phyloP scores from a whole-genome alignment of 2,113 vertebrate species.

The Psilopogon haemacephalus region DNA sequence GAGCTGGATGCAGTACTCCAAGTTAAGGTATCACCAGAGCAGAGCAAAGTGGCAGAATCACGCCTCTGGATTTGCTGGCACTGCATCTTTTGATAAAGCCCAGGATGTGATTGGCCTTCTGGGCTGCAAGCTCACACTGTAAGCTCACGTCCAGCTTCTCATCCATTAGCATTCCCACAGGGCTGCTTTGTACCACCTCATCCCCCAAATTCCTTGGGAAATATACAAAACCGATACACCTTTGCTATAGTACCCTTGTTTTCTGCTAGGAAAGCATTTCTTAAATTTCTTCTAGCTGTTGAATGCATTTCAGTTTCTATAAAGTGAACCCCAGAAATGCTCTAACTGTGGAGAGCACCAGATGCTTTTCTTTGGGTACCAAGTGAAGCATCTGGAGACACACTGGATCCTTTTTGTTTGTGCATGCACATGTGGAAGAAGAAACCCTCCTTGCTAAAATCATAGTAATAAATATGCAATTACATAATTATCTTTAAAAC shows the following conservation, averaged over 20 bases:
- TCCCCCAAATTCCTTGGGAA: not conserved
- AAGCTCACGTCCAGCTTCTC: too few relatives aligned
- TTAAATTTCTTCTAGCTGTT: not conserved
- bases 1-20: too few relatives aligned
- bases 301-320: not conserved
- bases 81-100: too few relatives aligned
- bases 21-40: too few relatives aligned
- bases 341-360: not conserved
- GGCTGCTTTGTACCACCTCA: too few relatives aligned
- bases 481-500: constrained; percentile 3
- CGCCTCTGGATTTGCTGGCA: too few relatives aligned
- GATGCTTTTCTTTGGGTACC: not conserved
- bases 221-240: too few relatives aligned
- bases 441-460: not conserved
- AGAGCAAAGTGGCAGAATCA: too few relatives aligned
- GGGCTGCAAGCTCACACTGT: too few relatives aligned
- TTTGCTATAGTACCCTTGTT: not conserved
- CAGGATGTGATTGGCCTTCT: too few relatives aligned
- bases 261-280: not conserved
- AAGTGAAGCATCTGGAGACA: not conserved
- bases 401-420: not conserved
- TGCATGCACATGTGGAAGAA: not conserved
- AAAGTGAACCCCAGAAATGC: not conserved
- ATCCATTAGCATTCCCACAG: too few relatives aligned
- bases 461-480: not conserved